phyloP scores from a whole-genome alignment of 2,797 vertebrate genomes.

The Scleropages formosus region DNA sequence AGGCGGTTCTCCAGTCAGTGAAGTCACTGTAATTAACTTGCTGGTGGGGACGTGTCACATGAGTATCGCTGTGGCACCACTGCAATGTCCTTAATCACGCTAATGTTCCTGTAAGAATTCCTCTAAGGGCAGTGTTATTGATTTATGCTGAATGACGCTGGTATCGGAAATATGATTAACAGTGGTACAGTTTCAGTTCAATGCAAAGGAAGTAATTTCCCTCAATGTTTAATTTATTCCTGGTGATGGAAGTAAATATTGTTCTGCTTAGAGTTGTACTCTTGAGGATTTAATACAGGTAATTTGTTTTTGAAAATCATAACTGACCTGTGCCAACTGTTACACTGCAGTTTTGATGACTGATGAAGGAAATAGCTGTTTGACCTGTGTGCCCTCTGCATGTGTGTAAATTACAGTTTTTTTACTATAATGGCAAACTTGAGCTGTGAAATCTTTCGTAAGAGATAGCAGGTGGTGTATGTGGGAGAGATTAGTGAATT shows the following conservation, averaged over 20 bases:
- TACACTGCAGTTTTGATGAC: neutral
- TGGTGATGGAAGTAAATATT: conserved; percentile 17
- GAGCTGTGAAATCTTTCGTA: neutral
- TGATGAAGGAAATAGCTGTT: neutral
- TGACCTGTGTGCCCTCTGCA: neutral
- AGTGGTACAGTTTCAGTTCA: conserved; percentile 18
- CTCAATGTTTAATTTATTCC: neutral
- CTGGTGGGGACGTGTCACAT: neutral
- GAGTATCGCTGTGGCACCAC: neutral
- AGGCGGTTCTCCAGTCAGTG: neutral
- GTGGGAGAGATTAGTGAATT: too few species aligned
- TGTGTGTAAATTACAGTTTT: neutral
- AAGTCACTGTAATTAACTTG: neutral
- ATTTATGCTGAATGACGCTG: conserved; percentile 11
- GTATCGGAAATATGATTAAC: neutral
- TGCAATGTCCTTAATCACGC: neutral
- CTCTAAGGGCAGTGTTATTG: conserved; percentile 3
- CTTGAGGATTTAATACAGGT: neutral
- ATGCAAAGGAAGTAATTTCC: conserved; percentile 3
- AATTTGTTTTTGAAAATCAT: neutral
- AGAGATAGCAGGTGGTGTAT: neutral
- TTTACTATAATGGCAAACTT: neutral
- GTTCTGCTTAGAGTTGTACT: neutral
- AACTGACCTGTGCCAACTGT: neutral
- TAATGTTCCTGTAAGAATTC: neutral